A percentile compares a stretch with the other conserved stretches of the same genome.
Conservation (phyloP, 2,797 vertebrate genomes). For the Leucoraja ocellata region DNA sequence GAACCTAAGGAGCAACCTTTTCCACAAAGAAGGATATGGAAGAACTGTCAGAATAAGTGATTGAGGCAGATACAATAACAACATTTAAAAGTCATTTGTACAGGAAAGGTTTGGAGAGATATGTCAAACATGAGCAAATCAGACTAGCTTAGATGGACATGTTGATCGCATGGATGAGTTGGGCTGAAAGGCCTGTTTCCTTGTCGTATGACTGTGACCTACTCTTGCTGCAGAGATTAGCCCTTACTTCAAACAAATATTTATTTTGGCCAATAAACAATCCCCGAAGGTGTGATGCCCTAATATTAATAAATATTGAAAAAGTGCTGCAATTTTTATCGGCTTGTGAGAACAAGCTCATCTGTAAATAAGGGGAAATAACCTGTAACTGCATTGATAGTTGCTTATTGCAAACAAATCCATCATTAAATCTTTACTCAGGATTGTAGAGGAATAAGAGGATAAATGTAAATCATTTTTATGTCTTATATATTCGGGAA, state of each 20-base stretch:
- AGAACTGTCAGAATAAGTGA: no score
- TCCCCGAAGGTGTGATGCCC: not conserved
- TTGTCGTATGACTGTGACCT: no score
- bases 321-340: not conserved
- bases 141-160: no score
- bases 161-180: no score
- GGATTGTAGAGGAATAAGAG: not conserved
- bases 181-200: no score
- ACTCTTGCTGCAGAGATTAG: no score
- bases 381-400: not conserved
- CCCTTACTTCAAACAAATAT: not conserved
- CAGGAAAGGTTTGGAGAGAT: no score
- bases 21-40: no score
- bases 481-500: not conserved
- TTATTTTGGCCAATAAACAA: not conserved
- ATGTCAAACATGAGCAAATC: no score
- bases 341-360: not conserved
- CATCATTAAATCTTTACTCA: not conserved
- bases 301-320: not conserved
- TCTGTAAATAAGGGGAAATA: not conserved
- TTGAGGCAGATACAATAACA: no score
- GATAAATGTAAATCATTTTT: not conserved
- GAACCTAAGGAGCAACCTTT: no score
- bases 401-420: not conserved
- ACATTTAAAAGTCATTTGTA: no score